phyloP scores from a whole-genome alignment of 92 coral and sea anemone genomes.

The Zoanthus sansibaricus region DNA sequence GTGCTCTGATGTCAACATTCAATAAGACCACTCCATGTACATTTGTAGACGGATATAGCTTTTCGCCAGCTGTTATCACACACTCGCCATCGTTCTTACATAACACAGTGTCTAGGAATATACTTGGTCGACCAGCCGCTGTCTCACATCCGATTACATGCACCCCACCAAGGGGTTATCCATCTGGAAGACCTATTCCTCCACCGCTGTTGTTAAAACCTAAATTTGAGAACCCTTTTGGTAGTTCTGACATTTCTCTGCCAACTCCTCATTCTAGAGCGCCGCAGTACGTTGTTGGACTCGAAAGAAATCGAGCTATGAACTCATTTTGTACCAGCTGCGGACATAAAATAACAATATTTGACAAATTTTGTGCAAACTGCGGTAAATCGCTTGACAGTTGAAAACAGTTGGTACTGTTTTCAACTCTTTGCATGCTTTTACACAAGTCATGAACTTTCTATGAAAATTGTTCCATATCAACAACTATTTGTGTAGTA shows the following conservation, averaged over 20 bases:
- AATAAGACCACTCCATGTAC: conserved; percentile 56
- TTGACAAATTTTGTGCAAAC: conserved; percentile 89
- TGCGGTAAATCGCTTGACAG: conserved; percentile 76
- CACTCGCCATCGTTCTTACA: conserved; percentile 75
- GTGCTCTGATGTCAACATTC: conserved; percentile 23
- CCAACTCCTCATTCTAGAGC: conserved; percentile 54
- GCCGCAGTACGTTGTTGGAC: conserved; percentile 47
- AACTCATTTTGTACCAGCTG: conserved; percentile 88
- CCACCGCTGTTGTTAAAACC: conserved; percentile 87
- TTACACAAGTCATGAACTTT: not conserved
- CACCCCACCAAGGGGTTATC: conserved; percentile 71
- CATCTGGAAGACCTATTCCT: conserved; percentile 74
- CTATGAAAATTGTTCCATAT: not conserved
- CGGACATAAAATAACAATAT: conserved; percentile 82
- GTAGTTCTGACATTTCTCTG: conserved; percentile 45
- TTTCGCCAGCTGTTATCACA: conserved; percentile 54
- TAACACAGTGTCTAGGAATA: conserved; percentile 65
- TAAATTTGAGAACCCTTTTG: conserved; percentile 65
- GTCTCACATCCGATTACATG: conserved; percentile 66
- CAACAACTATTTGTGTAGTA: too few species aligned
- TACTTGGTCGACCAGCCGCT: conserved; percentile 66
- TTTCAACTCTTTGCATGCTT: not conserved
- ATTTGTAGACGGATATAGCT: conserved; percentile 61
- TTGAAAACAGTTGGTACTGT: not conserved
- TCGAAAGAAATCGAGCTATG: conserved; percentile 62